Base-by-base conservation (phyloP, 2,888 invertebrate genomes). In the Panzeria rudis region DNA sequence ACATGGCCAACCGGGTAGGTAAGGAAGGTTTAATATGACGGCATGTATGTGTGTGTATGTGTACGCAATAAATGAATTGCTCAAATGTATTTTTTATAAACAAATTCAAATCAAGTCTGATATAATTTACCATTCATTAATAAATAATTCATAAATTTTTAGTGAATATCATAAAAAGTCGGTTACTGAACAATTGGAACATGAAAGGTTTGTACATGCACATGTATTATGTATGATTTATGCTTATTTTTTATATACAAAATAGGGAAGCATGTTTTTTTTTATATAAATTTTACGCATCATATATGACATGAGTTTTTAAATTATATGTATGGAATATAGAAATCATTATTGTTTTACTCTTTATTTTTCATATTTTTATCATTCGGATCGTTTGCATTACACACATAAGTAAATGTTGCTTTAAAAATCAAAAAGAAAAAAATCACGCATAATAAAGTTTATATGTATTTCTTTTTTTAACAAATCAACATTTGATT, bases 101-200 rank as follows among this genome's bases (percentile, higher is more conserved):
- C 29, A 15, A 54, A 23, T 25, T 56, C 9, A 35, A 59, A 35
- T 35, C n/a, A n/a, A 35, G 0, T 13, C 5, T 20, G 13, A 15
- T 54, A 25, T 11, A 25, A 54, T 15, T 29, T 29, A 15, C 13
- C 54, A 25, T 25, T 25, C 29, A 69, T 69, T 52, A 56, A 61
- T 52, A 41, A 35, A 15, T 44, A 47, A 44, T 66, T 68, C 50
- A 73, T 44, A 59, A 56, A 47, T 15, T 85, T 82, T 38, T 68
- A 84, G 94, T 90, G 94, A 94, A 88, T 94, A 94, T 86, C 94
- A 94, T 90, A 94, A 94, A 80, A 84, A 83, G 88, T 93, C 93
- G 89, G 90, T 94, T 87, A 93, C 93, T 9, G 89, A 93, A 29
- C 87, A 90, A 84, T 86, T 89, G 81, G 76, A 88, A 83, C 78